phyloP scores from a whole-genome alignment of 2,113 vertebrate genomes.

The Lepisosteus osseus region DNA sequence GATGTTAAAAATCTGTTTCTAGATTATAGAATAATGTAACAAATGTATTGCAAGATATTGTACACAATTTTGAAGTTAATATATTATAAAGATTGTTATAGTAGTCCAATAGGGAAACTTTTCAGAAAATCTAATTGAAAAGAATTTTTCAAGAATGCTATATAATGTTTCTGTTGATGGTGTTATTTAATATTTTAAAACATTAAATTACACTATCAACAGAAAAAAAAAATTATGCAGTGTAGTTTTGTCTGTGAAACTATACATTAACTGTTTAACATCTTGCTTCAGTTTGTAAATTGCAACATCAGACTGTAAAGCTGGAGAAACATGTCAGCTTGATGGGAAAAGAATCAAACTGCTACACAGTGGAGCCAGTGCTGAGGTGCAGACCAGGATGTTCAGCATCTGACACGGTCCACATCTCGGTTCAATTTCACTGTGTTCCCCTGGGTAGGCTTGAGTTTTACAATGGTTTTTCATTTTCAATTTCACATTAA shows the following conservation, averaged over 20 bases:
- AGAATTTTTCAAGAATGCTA: too few relatives aligned
- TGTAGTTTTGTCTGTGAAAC: too few relatives aligned
- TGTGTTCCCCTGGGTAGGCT: constrained; percentile 11
- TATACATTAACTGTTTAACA: not conserved
- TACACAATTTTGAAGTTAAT: too few relatives aligned
- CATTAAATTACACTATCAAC: not conserved
- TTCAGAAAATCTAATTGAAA: too few relatives aligned
- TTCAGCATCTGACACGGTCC: not conserved
- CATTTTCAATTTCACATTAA: too few relatives aligned
- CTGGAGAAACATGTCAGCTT: not conserved
- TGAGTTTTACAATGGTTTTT: too few relatives aligned
- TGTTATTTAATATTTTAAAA: not conserved
- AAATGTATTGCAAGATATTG: too few relatives aligned
- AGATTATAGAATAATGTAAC: too few relatives aligned
- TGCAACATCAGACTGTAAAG: constrained; percentile 3
- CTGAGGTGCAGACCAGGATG: constrained; percentile 13
- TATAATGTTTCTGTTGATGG: too few relatives aligned
- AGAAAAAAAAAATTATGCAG: not conserved
- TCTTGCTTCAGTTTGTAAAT: constrained; percentile 4
- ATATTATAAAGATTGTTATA: too few relatives aligned
- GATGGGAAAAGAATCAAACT: not conserved
- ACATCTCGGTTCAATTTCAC: not conserved
- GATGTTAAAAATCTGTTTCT: too few relatives aligned
- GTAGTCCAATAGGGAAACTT: too few relatives aligned
- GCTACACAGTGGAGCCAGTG: constrained; percentile 6